Conservation (phyloP, 2,797 vertebrate species). For the Ptychadena robeensis region DNA sequence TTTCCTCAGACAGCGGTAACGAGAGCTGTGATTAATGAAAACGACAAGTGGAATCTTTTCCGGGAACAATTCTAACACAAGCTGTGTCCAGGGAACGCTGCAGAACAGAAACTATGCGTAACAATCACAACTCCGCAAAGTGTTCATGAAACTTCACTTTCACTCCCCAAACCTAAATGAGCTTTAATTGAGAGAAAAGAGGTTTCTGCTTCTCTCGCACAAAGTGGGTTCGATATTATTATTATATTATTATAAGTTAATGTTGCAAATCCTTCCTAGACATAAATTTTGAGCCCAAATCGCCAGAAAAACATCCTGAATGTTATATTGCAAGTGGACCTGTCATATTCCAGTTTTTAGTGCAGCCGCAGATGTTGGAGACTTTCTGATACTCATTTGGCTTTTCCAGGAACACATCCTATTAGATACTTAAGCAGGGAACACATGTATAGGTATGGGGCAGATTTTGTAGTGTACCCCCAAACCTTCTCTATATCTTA, state of each 20-base stretch:
- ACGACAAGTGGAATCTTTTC: constrained; percentile 35
- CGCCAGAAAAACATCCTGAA: background rate
- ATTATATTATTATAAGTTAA: background rate
- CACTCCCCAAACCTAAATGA: background rate
- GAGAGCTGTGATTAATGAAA: constrained; percentile 39
- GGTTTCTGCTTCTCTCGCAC: background rate
- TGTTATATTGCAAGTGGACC: background rate
- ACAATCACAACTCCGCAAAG: constrained; percentile 6
- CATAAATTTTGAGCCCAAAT: background rate
- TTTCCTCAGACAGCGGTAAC: constrained; percentile 11
- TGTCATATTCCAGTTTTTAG: too few species aligned
- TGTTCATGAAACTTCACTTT: constrained; percentile 3
- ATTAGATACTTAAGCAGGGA: too few species aligned
- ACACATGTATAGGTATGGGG: too few species aligned
- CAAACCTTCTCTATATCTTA: too few species aligned
- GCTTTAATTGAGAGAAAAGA: background rate
- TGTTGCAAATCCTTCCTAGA: background rate
- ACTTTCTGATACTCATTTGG: too few species aligned
- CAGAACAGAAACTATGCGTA: constrained; percentile 20
- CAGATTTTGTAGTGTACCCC: too few species aligned
- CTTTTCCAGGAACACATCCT: too few species aligned
- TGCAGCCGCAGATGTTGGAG: too few species aligned
- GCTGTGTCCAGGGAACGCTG: constrained; percentile 3
- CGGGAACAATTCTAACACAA: background rate
- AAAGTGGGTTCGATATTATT: constrained; percentile 4